phyloP scores from a whole-genome alignment of 1,140 invertebrate genomes.

The Delia radicum region DNA sequence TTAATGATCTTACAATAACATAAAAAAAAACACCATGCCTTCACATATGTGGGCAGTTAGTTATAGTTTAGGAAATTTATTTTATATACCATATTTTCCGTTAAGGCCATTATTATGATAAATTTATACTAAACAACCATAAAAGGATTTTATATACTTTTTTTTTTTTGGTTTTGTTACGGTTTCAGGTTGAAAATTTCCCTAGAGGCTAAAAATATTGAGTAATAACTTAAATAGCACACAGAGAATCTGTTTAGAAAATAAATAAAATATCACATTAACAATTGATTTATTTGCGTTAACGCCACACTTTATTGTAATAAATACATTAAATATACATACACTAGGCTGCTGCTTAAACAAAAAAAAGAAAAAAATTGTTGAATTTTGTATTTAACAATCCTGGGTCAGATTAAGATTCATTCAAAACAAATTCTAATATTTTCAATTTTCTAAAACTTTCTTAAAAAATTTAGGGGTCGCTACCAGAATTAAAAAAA shows the following conservation, averaged over 20 bases:
- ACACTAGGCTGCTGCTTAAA: too few relatives aligned
- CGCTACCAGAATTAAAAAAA: too few relatives aligned
- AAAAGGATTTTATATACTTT: background rate
- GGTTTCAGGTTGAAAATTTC: background rate
- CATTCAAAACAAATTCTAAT: too few relatives aligned
- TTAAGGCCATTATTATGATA: background rate
- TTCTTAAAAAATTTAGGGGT: too few relatives aligned
- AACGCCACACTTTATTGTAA: conserved; percentile 14
- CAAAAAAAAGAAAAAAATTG: too few relatives aligned
- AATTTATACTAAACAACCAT: background rate
- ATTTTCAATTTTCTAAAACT: too few relatives aligned
- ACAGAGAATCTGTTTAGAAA: background rate
- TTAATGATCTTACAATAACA: conserved; percentile 5
- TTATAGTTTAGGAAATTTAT: background rate
- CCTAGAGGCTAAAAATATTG: conserved; percentile 16
- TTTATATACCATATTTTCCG: background rate
- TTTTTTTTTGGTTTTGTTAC: background rate
- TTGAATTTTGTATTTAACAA: too few relatives aligned
- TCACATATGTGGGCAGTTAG: conserved; percentile 18
- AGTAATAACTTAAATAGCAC: conserved; percentile 14
- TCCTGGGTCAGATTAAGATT: too few relatives aligned
- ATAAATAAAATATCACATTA: background rate
- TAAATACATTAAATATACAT: background rate
- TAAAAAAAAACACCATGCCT: too few relatives aligned
- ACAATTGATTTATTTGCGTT: conserved; percentile 23